Evolutionary conservation across 2,888 invertebrate genomes (phyloP), one percentile per base, ranked within the genome.

Genomic region (Platycheirus albimanus): DNA sequence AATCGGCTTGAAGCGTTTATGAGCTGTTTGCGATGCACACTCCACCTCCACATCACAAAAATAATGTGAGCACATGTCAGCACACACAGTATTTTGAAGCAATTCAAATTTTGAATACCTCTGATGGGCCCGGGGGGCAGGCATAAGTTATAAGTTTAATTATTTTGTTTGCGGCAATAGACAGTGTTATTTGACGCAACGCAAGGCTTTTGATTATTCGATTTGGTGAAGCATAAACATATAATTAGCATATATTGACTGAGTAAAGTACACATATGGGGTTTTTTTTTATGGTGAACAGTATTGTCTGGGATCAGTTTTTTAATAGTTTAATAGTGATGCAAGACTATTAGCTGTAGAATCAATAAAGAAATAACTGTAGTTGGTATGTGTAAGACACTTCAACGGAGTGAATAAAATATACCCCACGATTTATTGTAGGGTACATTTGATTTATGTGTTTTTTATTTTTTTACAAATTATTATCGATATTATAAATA

Each of bases 151-250:
- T 58, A 63, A 64, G 64, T 83, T 83, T 78, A 83, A 78, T 83
- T 78, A 83, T 72, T 71, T 77, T 45, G 83, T 78, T 78, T 72
- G 78, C 78, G 83, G 83, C 81, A 54, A 74, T 74, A 78, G 83
- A 83, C 72, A 64, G 63, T 54, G 63, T 54, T 83, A 64, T 78
- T 74, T 63, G 41, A 72, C 63, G 49, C 72, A 78, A 69, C 64
- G 45, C 72, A 78, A 69, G 47, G 30, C 45, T 74, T n/a, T 45
- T 45, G 67, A 67, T 61, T 71, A 47, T 52, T 19, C 41, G 49
- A 69, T 64, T 24, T 67, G 52, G 52, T 61, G 71, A 63, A 64
- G 69, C 67, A 54, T 69, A 58, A 78, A 78, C 63, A 51, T 78
- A 67, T 49, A 77, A 77, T 81, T 81, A 72, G 71, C 61, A 56